phyloP scores from a whole-genome alignment of 1,140 invertebrate genomes.

The Melipona quadrifasciata region DNA sequence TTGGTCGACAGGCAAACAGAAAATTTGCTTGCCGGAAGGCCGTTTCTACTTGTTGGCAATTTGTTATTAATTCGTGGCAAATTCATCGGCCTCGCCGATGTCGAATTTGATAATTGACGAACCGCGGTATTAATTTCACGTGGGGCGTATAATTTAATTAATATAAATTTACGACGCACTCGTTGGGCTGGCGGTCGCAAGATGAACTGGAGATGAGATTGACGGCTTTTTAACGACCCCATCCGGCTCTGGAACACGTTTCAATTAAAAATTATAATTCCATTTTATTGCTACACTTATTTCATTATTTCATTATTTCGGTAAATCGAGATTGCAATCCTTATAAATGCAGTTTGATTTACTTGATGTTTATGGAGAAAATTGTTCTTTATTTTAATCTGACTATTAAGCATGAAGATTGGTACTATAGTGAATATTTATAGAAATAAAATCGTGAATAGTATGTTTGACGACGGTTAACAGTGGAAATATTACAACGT shows the following conservation, averaged over 20 bases:
- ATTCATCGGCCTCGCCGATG: no score
- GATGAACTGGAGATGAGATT: not conserved
- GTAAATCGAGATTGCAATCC: not conserved
- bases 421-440: no score
- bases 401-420: no score
- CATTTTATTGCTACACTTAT: no score
- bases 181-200: not conserved
- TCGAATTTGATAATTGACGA: not conserved
- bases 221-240: constrained; percentile 51
- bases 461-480: no score
- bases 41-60: not conserved
- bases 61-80: not conserved
- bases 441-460: no score
- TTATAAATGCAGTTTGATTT: not conserved
- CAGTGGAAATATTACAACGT: no score
- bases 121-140: not conserved
- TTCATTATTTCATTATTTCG: not conserved
- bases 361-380: not conserved
- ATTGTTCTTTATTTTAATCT: not conserved
- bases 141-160: not conserved
- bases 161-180: not conserved
- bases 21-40: not conserved
- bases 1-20: not conserved
- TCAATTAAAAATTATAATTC: not conserved
- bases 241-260: constrained; percentile 59